Conservation (phyloP, 2,113 vertebrate species). For the Sinosuthora webbiana region DNA sequence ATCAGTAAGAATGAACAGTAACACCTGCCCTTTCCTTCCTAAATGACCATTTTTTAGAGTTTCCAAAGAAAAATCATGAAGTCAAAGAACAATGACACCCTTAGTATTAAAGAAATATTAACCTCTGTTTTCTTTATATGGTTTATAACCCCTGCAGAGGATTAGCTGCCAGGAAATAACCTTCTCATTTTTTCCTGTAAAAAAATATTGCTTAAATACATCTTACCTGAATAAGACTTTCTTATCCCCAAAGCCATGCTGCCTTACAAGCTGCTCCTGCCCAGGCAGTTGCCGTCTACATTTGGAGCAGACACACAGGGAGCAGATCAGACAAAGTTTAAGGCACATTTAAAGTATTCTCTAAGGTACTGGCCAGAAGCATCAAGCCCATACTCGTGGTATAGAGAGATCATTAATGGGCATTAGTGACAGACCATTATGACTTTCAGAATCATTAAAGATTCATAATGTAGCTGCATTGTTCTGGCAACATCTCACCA, state of each 20-base stretch:
- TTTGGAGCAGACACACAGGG: conserved; percentile 72
- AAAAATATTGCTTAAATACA: conserved; percentile 62
- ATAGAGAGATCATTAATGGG: conserved; percentile 96
- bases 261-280: conserved; percentile 71
- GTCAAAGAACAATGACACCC: not conserved
- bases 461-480: conserved; percentile 89
- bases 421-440: conserved; percentile 98
- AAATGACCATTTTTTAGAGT: not conserved
- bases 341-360: conserved; percentile 90
- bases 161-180: not conserved
- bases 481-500: conserved; percentile 81
- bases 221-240: conserved; percentile 95
- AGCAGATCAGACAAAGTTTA: conserved; percentile 88
- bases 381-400: conserved; percentile 88
- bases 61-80: not conserved
- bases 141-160: not conserved
- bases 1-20: not conserved
- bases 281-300: conserved; percentile 75
- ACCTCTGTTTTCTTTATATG: not conserved
- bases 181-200: not conserved
- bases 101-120: not conserved
- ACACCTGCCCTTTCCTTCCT: not conserved
- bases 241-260: conserved; percentile 92
- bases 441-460: conserved; percentile 98
- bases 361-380: conserved; percentile 85